Percentiles rank a stretch among this genome's conserved stretches.
phyloP scores from a whole-genome alignment of 2,113 vertebrate species.

The Xerus inauris region DNA sequence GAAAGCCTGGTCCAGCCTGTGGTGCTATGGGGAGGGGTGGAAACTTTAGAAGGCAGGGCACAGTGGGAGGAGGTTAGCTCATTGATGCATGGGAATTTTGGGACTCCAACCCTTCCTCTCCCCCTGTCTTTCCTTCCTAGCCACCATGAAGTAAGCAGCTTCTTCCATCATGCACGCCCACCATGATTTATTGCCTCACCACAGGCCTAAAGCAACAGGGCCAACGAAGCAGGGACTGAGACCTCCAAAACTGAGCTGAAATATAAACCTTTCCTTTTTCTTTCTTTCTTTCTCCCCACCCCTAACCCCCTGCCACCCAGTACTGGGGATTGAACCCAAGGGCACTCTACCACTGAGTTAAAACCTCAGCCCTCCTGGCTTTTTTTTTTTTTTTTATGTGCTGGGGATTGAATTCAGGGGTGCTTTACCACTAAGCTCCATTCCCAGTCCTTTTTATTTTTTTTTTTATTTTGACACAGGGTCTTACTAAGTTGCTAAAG shows the following conservation, averaged over 20 bases:
- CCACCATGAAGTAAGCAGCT: too few relatives aligned
- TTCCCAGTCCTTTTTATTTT: neutral
- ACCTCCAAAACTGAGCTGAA: too few relatives aligned
- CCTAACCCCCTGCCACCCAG: too few relatives aligned
- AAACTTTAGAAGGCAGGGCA: neutral
- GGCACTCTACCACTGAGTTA: neutral
- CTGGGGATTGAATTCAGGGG: neutral
- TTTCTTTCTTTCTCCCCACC: too few relatives aligned
- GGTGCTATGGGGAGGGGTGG: neutral
- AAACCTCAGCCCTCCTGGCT: neutral
- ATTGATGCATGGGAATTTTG: neutral
- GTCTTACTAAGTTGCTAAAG: neutral
- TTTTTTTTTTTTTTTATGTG: neutral
- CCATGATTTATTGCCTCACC: too few relatives aligned
- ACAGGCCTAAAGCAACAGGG: too few relatives aligned
- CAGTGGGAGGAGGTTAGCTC: neutral
- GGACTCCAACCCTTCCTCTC: too few relatives aligned
- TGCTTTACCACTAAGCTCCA: neutral
- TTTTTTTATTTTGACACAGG: neutral
- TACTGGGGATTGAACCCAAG: neutral
- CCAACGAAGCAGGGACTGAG: too few relatives aligned
- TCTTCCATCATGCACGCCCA: too few relatives aligned
- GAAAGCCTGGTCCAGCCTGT: neutral
- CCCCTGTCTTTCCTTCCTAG: too few relatives aligned
- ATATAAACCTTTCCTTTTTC: too few relatives aligned